Evolutionary conservation across 2,797 vertebrate species (phyloP).

Genomic region (Schizothorax lantsangensis): DNA sequence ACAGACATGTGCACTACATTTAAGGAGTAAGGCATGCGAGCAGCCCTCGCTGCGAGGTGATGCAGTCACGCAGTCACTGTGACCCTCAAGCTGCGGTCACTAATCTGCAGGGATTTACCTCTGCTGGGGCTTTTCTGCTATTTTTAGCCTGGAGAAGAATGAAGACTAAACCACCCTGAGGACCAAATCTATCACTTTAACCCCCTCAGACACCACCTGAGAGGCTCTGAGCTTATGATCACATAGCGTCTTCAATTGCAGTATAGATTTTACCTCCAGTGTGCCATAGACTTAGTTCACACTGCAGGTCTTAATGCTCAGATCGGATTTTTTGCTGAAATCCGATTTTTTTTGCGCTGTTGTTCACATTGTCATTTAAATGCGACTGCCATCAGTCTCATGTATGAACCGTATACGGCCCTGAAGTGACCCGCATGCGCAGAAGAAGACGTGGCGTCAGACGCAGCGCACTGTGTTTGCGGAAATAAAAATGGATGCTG

Average conservation of each 20-base stretch:
- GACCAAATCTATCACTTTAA: slow-evolving; percentile 1
- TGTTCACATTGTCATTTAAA: no score
- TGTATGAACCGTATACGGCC: no score
- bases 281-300: no score
- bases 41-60: background rate
- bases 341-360: no score
- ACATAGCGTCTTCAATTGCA: background rate
- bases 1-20: background rate
- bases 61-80: slow-evolving; percentile 30
- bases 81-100: slow-evolving; percentile 63
- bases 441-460: no score
- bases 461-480: no score
- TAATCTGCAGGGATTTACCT: slow-evolving; percentile 83
- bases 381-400: no score
- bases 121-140: slow-evolving; percentile 68
- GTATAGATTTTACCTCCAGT: background rate
- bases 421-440: no score
- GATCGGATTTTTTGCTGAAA: no score
- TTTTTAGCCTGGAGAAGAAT: slow-evolving; percentile 72
- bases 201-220: background rate
- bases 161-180: slow-evolving; percentile 47
- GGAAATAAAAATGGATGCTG: no score
- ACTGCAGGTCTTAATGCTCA: no score
- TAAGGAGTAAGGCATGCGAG: background rate
- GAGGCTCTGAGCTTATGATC: background rate